Conservation (phyloP, 2,888 invertebrate species). For the Brenthis hecate region DNA sequence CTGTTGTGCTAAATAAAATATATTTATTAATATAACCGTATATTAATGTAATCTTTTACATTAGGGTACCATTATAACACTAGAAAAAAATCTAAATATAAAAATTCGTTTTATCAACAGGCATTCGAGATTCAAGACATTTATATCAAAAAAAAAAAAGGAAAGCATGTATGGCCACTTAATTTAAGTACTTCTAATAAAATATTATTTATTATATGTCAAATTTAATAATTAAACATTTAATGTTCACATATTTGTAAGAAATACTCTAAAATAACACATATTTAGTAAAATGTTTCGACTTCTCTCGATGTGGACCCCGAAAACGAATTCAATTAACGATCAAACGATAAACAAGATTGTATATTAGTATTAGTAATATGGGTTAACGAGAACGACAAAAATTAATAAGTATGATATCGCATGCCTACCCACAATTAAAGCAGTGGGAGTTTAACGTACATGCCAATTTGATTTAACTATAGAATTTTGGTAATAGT, state of each 20-base stretch:
- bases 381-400: constrained; percentile 45
- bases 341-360: constrained; percentile 12
- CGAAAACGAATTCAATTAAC: background rate
- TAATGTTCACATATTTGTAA: background rate
- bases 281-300: background rate
- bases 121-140: no score
- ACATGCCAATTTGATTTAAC: constrained; percentile 47
- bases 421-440: constrained; percentile 47
- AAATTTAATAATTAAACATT: no score
- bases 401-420: constrained; percentile 46
- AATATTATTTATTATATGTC: background rate
- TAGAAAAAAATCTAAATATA: no score
- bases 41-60: no score
- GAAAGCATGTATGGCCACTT: no score
- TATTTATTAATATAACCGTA: no score
- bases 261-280: no score
- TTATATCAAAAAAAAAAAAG: no score
- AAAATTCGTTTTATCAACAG: no score
- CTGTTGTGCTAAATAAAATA: no score
- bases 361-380: constrained; percentile 26
- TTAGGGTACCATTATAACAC: no score
- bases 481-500: constrained; percentile 34
- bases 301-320: background rate
- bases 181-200: background rate
- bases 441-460: constrained; percentile 37